Conservation (phyloP, 2,113 vertebrate species). For the Protobothrops flavoviridis region DNA sequence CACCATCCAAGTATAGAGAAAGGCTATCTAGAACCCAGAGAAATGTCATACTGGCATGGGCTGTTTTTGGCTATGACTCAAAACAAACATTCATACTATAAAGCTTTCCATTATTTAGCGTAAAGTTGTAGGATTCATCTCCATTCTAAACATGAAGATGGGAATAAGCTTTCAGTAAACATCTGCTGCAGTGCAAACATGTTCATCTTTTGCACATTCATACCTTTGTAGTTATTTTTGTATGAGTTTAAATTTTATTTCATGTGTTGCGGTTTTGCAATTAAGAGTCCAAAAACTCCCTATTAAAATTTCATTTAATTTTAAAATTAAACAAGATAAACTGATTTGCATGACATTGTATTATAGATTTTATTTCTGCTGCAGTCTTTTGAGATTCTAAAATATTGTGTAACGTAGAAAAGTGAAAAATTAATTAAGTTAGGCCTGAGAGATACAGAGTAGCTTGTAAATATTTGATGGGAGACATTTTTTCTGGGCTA, state of each 20-base stretch:
- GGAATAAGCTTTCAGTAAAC: not conserved
- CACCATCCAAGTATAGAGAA: not conserved
- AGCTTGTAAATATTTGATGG: not conserved
- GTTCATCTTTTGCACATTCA: not conserved
- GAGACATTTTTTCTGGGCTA: not conserved
- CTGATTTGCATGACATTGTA: not conserved
- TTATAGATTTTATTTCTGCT: not conserved
- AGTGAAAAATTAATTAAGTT: not conserved
- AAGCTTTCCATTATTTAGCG: not conserved
- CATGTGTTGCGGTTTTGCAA: not conserved
- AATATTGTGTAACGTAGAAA: not conserved
- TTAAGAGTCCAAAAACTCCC: not conserved
- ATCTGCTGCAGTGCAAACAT: not conserved
- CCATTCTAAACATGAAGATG: not conserved
- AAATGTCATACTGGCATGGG: not conserved
- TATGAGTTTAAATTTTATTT: not conserved
- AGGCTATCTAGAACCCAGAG: not conserved
- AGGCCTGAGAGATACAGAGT: not conserved
- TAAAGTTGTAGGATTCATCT: not conserved
- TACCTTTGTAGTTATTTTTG: not conserved
- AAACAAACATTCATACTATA: not conserved
- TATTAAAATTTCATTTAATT: not conserved
- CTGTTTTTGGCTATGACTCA: not conserved
- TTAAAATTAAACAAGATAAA: not conserved
- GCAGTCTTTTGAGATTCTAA: not conserved